Evolutionary conservation across 2,113 vertebrate genomes (phyloP).

Genomic region (Amazona guildingii): DNA sequence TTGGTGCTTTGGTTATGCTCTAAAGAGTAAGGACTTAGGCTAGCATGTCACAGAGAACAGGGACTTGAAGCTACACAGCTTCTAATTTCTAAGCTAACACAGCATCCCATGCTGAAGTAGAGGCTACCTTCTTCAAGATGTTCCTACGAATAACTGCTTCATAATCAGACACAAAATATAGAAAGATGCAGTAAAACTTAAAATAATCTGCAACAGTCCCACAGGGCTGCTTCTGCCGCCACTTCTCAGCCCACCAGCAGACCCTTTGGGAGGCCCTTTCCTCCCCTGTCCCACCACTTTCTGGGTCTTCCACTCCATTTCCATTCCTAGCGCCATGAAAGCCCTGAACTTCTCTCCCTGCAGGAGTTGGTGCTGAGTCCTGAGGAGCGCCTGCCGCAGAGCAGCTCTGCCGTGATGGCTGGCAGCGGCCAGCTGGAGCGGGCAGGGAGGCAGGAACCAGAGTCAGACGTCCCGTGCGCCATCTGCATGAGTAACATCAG

Average conservation of each 20-base stretch:
- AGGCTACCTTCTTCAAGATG: no score
- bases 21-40: no score
- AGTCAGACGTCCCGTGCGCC: accelerated
- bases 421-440: accelerated
- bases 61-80: no score
- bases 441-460: accelerated
- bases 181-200: no score
- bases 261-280: not conserved
- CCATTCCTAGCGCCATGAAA: not conserved
- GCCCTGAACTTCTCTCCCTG: not conserved
- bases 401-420: accelerated
- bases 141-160: no score
- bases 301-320: not conserved
- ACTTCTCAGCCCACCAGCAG: not conserved
- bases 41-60: no score
- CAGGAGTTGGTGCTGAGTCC: accelerated
- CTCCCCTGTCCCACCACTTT: not conserved
- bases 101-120: no score
- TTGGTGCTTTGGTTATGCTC: no score
- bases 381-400: not conserved
- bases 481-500: accelerated
- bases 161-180: no score
- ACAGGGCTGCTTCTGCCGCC: not conserved
- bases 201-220: no score
- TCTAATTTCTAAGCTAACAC: no score